Evolutionary conservation across 2,113 vertebrate genomes (phyloP).

Genomic region (Macaca nemestrina): DNA sequence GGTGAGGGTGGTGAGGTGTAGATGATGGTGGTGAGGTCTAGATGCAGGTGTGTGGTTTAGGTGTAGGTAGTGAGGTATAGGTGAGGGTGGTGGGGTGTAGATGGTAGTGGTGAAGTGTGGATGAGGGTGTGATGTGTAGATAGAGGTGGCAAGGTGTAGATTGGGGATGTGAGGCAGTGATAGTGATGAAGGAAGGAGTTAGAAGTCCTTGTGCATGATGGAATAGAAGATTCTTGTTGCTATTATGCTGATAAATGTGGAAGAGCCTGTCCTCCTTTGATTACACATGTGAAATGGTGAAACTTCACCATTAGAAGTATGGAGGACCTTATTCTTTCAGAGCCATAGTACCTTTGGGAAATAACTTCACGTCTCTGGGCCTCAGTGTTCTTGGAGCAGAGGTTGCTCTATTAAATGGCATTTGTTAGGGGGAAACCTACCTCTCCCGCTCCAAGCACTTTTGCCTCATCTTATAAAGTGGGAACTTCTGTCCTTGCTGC

Average conservation of each 20-base stretch:
- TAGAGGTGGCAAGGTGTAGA: not conserved
- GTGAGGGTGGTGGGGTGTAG: too few relatives aligned
- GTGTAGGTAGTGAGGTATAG: too few relatives aligned
- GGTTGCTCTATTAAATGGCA: not conserved
- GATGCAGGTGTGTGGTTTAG: too few relatives aligned
- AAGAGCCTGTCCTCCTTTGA: not conserved
- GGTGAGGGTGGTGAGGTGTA: rapidly evolving
- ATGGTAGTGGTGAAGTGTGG: not conserved
- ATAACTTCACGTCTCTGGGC: not conserved
- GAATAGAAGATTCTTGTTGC: not conserved
- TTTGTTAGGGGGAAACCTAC: not conserved
- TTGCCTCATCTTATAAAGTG: not conserved
- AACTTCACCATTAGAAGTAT: not conserved
- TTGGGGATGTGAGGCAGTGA: not conserved
- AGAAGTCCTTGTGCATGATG: not conserved
- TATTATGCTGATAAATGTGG: not conserved
- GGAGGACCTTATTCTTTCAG: not conserved
- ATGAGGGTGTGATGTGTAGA: not conserved
- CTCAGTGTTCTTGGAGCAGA: not conserved
- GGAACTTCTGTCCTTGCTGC: not conserved
- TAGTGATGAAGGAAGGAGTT: not conserved
- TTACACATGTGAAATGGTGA: not conserved
- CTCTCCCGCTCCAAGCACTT: not conserved
- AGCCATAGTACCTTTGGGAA: not conserved
- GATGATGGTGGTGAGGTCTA: not conserved